These are phyloP conservation scores for Asbolus verrucosus DNA, from an alignment of 1,140 invertebrate genomes.

Conservation along the genomic window DNA sequence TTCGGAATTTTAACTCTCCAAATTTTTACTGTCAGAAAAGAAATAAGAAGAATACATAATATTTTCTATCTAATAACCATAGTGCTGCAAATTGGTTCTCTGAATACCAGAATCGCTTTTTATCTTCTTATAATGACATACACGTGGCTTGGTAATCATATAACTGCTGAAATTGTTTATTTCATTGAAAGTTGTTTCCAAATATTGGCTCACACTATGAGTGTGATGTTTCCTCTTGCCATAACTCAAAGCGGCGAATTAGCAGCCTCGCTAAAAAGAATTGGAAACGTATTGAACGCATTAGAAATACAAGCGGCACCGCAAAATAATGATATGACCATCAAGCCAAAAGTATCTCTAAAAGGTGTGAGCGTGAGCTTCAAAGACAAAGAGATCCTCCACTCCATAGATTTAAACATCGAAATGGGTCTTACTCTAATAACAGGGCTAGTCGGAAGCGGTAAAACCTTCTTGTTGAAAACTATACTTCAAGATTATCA, in stretches of 20 bases:
- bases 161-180: constrained; percentile 83
- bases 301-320: constrained; percentile 43
- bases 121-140: constrained; percentile 76
- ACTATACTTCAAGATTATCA: constrained; percentile 79
- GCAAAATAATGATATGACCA: constrained; percentile 15
- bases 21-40: constrained; percentile 51
- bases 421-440: constrained; percentile 74
- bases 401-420: constrained; percentile 71
- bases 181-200: constrained; percentile 81
- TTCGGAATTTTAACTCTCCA: too few relatives aligned
- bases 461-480: constrained; percentile 81
- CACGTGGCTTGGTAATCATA: constrained; percentile 73
- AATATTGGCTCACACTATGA: constrained; percentile 78
- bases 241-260: constrained; percentile 71
- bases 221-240: constrained; percentile 79
- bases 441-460: constrained; percentile 82
- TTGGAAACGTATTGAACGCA: constrained; percentile 49
- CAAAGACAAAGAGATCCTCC: constrained; percentile 66
- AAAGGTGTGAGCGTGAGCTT: constrained; percentile 50
- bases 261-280: constrained; percentile 50
- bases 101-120: constrained; percentile 74
- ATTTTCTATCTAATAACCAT: constrained; percentile 59
- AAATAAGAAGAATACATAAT: constrained; percentile 53
- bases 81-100: constrained; percentile 63
- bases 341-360: constrained; percentile 50